phyloP scores from a whole-genome alignment of 2,888 invertebrate genomes.

The Bhutanitis thaidina region DNA sequence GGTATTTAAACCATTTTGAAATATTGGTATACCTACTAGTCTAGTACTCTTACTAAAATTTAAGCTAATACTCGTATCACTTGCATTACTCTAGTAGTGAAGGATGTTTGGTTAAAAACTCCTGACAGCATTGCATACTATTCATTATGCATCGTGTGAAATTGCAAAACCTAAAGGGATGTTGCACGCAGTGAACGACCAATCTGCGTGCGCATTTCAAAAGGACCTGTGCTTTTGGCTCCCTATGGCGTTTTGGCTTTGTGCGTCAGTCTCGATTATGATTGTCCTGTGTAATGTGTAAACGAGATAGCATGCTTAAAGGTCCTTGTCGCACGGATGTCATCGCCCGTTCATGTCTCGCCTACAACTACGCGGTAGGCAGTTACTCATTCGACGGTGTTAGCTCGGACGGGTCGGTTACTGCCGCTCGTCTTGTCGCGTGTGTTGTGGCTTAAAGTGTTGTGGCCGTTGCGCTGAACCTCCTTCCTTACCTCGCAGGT shows the following conservation, averaged over 20 bases:
- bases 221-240: slow-evolving; percentile 40
- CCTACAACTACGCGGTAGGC: slow-evolving; percentile 31
- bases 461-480: slow-evolving; percentile 57
- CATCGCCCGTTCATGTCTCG: slow-evolving; percentile 63
- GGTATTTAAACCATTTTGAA: too few relatives aligned
- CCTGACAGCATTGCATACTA: slow-evolving; percentile 8
- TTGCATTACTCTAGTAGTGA: too few relatives aligned
- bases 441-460: slow-evolving; percentile 67
- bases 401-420: slow-evolving; percentile 62
- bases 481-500: slow-evolving; percentile 54
- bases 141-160: slow-evolving; percentile 17
- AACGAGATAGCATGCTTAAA: slow-evolving; percentile 37
- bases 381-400: slow-evolving; percentile 66
- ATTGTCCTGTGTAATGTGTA: slow-evolving; percentile 33
- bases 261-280: slow-evolving; percentile 38
- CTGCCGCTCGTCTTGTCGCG: slow-evolving; percentile 63
- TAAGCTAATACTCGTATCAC: too few relatives aligned
- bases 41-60: too few relatives aligned
- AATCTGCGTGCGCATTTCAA: slow-evolving; percentile 64
- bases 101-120: slow-evolving; percentile 1
- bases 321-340: slow-evolving; percentile 50
- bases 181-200: slow-evolving; percentile 25
- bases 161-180: slow-evolving; percentile 19
- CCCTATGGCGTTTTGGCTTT: slow-evolving; percentile 37
- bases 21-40: too few relatives aligned